A percentile compares a stretch with the other conserved stretches of the same genome.
Conservation (phyloP, 1,140 invertebrate species). For the Drosophila nannoptera region DNA sequence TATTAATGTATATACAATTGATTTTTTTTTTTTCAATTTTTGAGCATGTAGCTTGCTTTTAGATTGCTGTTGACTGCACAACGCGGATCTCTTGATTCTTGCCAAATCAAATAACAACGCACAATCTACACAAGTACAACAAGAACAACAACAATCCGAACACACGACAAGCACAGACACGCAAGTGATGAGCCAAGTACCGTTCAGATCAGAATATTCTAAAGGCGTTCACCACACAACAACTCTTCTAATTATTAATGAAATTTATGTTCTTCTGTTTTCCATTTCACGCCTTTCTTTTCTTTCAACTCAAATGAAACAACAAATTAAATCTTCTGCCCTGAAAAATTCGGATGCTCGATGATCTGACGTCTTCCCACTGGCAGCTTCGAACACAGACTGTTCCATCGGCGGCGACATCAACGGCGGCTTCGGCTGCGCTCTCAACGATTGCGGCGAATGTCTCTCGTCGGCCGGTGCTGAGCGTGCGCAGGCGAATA, state of each 20-base stretch:
- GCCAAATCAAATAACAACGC: slow-evolving; percentile 12
- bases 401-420: slow-evolving; percentile 9
- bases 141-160: not conserved
- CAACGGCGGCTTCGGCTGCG: not conserved
- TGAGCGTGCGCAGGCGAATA: slow-evolving; percentile 73
- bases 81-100: slow-evolving; percentile 18
- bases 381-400: slow-evolving; percentile 66
- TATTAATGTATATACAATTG: not conserved
- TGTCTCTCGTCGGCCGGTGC: slow-evolving; percentile 66
- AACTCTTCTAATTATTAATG: not conserved
- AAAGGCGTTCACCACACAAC: no score
- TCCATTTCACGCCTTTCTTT: slow-evolving; percentile 35
- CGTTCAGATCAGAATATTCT: not conserved
- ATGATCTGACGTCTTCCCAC: slow-evolving; percentile 18
- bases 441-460: slow-evolving; percentile 10
- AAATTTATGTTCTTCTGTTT: slow-evolving; percentile 15
- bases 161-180: slow-evolving; percentile 20
- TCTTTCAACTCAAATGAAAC: slow-evolving; percentile 26
- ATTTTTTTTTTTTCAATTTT: slow-evolving; percentile 25
- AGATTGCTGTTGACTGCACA: slow-evolving; percentile 63
- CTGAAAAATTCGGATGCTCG: not conserved
- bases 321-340: no score
- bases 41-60: slow-evolving; percentile 54
- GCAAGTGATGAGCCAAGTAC: slow-evolving; percentile 3
- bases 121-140: slow-evolving; percentile 9